Percentiles rank a stretch among this genome's conserved stretches.
Conservation (phyloP, 2,888 invertebrate genomes). For the Herminia tarsipennalis region DNA sequence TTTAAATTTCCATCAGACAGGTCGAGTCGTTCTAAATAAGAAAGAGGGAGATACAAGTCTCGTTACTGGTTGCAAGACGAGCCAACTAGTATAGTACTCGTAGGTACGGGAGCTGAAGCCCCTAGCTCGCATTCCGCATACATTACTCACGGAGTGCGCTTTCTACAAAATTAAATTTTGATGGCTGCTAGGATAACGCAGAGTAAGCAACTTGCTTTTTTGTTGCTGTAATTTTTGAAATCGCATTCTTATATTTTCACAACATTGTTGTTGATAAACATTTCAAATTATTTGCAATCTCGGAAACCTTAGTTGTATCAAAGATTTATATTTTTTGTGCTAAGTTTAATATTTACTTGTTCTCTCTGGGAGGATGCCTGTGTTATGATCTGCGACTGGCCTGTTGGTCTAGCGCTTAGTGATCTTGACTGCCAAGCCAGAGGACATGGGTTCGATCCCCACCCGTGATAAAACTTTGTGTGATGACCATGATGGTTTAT, state of each 20-base stretch:
- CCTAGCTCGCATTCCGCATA: slow-evolving; percentile 62
- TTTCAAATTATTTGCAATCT: no score
- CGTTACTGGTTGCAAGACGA: slow-evolving; percentile 38
- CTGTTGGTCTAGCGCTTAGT: no score
- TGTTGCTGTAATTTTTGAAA: slow-evolving; percentile 57
- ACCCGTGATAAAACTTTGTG: no score
- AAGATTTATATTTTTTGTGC: no score
- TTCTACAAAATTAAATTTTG: slow-evolving; percentile 81
- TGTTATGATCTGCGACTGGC: no score
- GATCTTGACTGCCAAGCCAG: no score
- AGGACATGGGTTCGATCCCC: no score
- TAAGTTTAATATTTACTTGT: no score
- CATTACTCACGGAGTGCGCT: slow-evolving; percentile 75
- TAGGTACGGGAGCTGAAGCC: no score
- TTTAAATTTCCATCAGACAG: slow-evolving; percentile 21
- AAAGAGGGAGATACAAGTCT: slow-evolving; percentile 42
- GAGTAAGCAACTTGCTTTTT: slow-evolving; percentile 60
- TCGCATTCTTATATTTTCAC: slow-evolving; percentile 45
- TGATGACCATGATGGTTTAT: no score
- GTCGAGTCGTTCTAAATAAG: slow-evolving; percentile 38
- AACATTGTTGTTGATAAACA: slow-evolving; percentile 7
- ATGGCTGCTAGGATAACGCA: slow-evolving; percentile 67
- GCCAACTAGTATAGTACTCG: slow-evolving; percentile 34
- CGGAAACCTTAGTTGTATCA: no score
- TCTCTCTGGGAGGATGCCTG: no score